Percentiles rank a stretch among this genome's conserved stretches.
Conservation (phyloP, 2,888 invertebrate genomes). For the Zhuqinia jingwanae region DNA sequence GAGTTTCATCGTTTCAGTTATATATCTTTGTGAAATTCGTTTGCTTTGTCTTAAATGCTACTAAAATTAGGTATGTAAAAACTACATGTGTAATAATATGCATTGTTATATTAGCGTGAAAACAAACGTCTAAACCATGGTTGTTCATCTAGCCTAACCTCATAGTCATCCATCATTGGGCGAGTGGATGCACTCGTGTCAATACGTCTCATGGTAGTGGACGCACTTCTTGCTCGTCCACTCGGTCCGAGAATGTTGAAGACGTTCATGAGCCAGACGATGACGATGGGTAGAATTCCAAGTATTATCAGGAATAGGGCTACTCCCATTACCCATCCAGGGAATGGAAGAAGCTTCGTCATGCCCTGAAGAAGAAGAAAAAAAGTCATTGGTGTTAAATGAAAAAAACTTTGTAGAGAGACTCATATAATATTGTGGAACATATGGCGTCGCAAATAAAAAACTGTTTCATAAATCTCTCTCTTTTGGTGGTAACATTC, state of each 20-base stretch:
- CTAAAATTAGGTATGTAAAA: background rate
- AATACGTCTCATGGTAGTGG: slow-evolving; percentile 90
- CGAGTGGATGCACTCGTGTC: slow-evolving; percentile 95
- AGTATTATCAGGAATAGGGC: slow-evolving; percentile 89
- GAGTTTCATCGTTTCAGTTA: slow-evolving; percentile 44
- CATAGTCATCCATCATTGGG: slow-evolving; percentile 96
- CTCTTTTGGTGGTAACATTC: too few species aligned
- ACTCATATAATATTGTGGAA: too few species aligned
- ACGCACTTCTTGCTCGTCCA: slow-evolving; percentile 78
- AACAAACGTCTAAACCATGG: slow-evolving; percentile 78
- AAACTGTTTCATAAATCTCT: too few species aligned
- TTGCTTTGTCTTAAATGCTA: background rate
- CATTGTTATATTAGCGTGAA: slow-evolving; percentile 56
- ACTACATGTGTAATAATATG: slow-evolving; percentile 5
- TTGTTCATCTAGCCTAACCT: slow-evolving; percentile 83
- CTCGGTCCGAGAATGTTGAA: slow-evolving; percentile 90
- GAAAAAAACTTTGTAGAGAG: too few species aligned
- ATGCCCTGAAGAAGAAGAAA: slow-evolving; percentile 85
- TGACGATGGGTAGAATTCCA: slow-evolving; percentile 91
- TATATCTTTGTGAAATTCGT: slow-evolving; percentile 40
- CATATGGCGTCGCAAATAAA: too few species aligned
- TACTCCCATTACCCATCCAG: slow-evolving; percentile 90
- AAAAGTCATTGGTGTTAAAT: too few species aligned
- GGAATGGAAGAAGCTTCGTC: slow-evolving; percentile 87
- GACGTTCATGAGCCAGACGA: slow-evolving; percentile 91